phyloP scores from a whole-genome alignment of 1,140 invertebrate genomes.

The Littorina saxatilis region DNA sequence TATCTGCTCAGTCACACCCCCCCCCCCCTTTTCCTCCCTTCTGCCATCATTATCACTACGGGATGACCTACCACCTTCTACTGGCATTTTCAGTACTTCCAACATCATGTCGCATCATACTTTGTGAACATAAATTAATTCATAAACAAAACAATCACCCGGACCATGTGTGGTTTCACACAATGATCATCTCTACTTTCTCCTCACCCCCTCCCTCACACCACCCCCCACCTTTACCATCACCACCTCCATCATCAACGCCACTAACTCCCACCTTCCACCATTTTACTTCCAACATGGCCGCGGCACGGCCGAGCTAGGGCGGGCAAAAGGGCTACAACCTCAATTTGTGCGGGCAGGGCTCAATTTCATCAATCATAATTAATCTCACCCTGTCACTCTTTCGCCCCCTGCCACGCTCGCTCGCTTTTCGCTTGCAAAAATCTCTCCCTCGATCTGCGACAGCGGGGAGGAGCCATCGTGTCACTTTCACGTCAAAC shows the following conservation, averaged over 20 bases:
- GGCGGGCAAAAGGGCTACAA: constrained; percentile 37
- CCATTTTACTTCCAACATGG: neutral
- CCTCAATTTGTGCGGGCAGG: constrained; percentile 43
- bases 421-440: neutral
- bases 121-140: no score
- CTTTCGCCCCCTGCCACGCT: neutral
- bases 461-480: neutral
- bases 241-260: neutral
- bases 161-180: no score
- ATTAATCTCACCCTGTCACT: constrained; percentile 39
- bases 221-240: neutral
- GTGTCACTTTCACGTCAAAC: constrained; percentile 32
- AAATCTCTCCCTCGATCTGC: neutral
- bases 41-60: no score
- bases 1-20: no score
- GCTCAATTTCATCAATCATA: constrained; percentile 48
- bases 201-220: neutral
- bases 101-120: no score
- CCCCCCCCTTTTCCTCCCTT: no score
- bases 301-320: no score
- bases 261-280: neutral
- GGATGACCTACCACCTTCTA: no score
- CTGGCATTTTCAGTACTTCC: no score
- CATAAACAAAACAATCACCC: no score
- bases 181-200: neutral